Evolutionary conservation across 2,888 invertebrate species (phyloP), one percentile per base, ranked within the genome.

Genomic region (Pristionchus entomophagus): DNA sequence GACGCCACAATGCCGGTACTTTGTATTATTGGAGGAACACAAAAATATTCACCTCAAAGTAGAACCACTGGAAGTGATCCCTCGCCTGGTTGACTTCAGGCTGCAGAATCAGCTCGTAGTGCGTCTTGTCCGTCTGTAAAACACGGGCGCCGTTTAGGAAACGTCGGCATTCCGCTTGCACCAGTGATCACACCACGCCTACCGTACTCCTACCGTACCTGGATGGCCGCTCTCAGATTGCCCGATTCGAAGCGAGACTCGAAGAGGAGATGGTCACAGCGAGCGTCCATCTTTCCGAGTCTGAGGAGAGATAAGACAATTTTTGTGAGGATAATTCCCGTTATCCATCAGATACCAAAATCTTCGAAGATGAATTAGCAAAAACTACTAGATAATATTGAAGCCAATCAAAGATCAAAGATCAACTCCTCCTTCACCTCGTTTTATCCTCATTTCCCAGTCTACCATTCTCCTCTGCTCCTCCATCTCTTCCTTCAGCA

Each of bases 231-330:
- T 86, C 97, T 95, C 45, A 97, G 95, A 94, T 97, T 97, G 35
- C 97, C 97, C 90, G 96, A 96, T 94, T 97, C 97, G 94, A 97
- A 97, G 92, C 96, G 95, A 8, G 97, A 96, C 93, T 97, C 97
- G 94, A 97, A 97, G 84, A 95, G 94, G 69, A 97, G 91, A 88
- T 94, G 90, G 94, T 94, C 88, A 94, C 89, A 87, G 10, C 87
- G 69, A 0, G 88, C 53, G 78, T 90, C 90, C 35, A 89, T 49
- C 17, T 87, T 87, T n/a, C 89, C 90, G 32, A 86, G 59, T 84
- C 85, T 69, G 35, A 86, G 3, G 41, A 56, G n/a, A 22, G 26
- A 59, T 26, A n/a, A n/a, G 10, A 59, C 59, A n/a, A n/a, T 22
- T 22, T 59, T 19, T 19, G 6, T 59, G n/a, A n/a, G 10, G n/a